Percentiles rank a stretch among this genome's conserved stretches.
Evolutionary conservation across 2,888 invertebrate genomes (phyloP).

Genomic region (Anodontia alba): DNA sequence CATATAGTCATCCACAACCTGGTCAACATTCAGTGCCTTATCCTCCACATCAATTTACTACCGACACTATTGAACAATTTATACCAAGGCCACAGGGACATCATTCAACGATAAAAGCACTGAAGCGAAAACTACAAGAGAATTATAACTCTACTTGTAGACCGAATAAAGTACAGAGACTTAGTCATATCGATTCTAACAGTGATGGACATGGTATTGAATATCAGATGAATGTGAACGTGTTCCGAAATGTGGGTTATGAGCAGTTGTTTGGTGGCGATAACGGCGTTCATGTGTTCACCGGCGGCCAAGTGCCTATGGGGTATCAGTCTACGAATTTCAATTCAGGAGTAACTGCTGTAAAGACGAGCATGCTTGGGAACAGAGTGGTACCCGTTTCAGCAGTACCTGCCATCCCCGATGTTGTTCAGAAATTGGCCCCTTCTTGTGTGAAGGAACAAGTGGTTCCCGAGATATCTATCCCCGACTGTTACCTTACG

Average conservation of each 20-base stretch:
- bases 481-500: conserved; percentile 78
- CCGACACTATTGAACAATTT: conserved; percentile 35
- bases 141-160: conserved; percentile 70
- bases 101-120: conserved; percentile 74
- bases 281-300: conserved; percentile 22
- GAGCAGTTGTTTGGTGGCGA: conserved; percentile 1
- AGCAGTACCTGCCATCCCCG: conserved; percentile 28
- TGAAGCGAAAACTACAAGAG: conserved; percentile 79
- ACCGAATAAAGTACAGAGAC: conserved; percentile 71
- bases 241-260: conserved; percentile 33
- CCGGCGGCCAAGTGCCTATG: conserved; percentile 55
- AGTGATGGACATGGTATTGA: conserved; percentile 27
- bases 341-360: conserved; percentile 40
- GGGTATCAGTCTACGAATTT: conserved; percentile 59
- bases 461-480: conserved; percentile 73
- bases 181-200: conserved; percentile 46
- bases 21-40: conserved; percentile 33
- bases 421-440: conserved; percentile 60
- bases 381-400: conserved; percentile 45
- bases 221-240: conserved; percentile 59
- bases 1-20: conserved; percentile 38
- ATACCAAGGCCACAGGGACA: conserved; percentile 61
- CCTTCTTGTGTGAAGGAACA: conserved; percentile 67
- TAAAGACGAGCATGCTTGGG: conserved; percentile 53
- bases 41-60: conserved; percentile 35